Evolutionary conservation across 2,113 vertebrate genomes (phyloP).

Genomic region (Tenrec ecaudatus): DNA sequence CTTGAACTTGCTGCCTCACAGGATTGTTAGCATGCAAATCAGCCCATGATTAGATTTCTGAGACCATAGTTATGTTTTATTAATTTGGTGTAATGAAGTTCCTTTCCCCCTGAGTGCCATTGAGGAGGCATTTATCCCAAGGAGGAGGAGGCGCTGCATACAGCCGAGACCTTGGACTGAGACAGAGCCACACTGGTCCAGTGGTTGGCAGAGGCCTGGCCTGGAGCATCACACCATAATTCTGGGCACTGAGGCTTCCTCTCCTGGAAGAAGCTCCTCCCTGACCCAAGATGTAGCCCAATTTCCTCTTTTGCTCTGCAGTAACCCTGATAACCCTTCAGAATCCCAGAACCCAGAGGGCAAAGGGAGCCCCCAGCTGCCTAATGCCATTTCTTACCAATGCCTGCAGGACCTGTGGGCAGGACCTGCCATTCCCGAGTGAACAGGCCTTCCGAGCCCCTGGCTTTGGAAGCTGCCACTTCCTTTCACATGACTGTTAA

Average conservation of each 20-base stretch:
- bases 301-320: not conserved
- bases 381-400: not conserved
- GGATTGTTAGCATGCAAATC: not conserved
- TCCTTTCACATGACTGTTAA: not conserved
- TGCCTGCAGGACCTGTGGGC: not conserved
- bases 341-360: not conserved
- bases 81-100: constrained; percentile 30
- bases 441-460: not conserved
- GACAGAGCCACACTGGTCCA: not conserved
- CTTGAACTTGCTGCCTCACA: not conserved
- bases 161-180: fast-evolving
- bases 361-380: not conserved
- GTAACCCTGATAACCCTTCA: fast-evolving
- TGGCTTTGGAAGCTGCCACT: not conserved
- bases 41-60: not conserved
- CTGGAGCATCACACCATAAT: fast-evolving
- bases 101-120: not conserved
- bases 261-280: not conserved
- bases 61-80: not conserved
- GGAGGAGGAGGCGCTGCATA: not conserved
- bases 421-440: not conserved
- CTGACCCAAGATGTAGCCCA: not conserved
- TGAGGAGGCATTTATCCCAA: not conserved
- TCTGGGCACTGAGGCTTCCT: not conserved
- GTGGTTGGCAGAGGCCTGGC: not conserved